Percentiles rank a stretch among this genome's conserved stretches.
These are phyloP conservation scores for Coenobita brevimanus DNA, from an alignment of 1,140 invertebrate species.

Conservation along the genomic window DNA sequence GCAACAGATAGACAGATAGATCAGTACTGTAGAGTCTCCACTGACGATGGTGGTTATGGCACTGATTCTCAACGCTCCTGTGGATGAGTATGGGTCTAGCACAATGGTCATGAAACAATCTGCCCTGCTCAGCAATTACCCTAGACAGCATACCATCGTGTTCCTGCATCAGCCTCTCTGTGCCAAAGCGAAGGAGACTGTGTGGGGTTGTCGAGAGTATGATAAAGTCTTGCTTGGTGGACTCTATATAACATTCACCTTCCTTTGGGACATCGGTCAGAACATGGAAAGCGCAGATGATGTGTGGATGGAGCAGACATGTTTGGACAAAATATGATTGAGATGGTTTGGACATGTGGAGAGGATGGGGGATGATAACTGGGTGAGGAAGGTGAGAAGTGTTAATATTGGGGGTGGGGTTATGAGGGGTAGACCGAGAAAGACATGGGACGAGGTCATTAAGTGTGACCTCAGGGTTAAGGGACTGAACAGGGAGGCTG, in stretches of 20 bases:
- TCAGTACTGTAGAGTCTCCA: constrained; percentile 2
- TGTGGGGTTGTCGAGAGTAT: not conserved
- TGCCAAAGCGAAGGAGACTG: constrained; percentile 4
- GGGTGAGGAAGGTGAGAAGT: too few species aligned
- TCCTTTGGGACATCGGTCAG: not conserved
- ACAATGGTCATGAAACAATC: constrained; percentile 22
- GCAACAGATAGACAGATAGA: too few species aligned
- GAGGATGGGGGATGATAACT: too few species aligned
- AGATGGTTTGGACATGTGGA: too few species aligned
- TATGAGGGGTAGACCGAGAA: too few species aligned
- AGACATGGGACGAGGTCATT: too few species aligned
- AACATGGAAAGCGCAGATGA: constrained; percentile 19
- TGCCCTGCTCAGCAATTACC: not conserved
- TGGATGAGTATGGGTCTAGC: not conserved
- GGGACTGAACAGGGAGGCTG: too few species aligned
- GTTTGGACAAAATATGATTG: not conserved
- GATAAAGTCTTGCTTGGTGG: not conserved
- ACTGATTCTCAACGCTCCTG: constrained; percentile 17
- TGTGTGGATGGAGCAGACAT: not conserved
- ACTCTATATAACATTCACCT: not conserved
- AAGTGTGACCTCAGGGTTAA: too few species aligned
- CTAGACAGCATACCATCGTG: constrained; percentile 22
- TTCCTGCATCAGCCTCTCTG: not conserved
- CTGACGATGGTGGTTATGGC: not conserved
- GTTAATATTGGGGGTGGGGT: too few species aligned